Conservation (phyloP, 2,888 invertebrate species). For the Elysia crispata region DNA sequence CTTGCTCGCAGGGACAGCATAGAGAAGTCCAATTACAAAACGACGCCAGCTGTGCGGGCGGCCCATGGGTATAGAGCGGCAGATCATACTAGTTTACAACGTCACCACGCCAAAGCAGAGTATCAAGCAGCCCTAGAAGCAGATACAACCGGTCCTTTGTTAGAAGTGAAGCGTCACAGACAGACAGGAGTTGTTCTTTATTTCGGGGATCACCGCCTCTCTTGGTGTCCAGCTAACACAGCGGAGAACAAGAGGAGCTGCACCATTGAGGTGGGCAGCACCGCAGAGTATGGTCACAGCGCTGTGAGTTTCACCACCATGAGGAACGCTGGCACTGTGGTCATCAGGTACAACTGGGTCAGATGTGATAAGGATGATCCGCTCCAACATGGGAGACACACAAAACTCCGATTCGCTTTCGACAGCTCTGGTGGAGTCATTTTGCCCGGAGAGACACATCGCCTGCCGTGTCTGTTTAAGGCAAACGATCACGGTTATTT, state of each 20-base stretch:
- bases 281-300: constrained; percentile 24
- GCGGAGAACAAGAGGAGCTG: background rate
- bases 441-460: constrained; percentile 35
- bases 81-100: too few species aligned
- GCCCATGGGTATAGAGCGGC: too few species aligned
- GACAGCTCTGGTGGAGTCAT: constrained; percentile 33
- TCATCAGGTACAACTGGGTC: constrained; percentile 33
- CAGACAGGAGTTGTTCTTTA: constrained; percentile 3
- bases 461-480: constrained; percentile 39
- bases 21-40: too few species aligned
- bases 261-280: constrained; percentile 38
- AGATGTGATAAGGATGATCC: background rate
- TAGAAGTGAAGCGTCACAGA: background rate
- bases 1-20: background rate
- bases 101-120: too few species aligned
- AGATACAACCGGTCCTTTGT: background rate
- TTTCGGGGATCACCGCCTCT: constrained; percentile 25
- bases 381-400: constrained; percentile 6
- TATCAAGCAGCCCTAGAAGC: background rate
- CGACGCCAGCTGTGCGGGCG: too few species aligned
- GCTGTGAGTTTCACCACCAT: constrained; percentile 18
- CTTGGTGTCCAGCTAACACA: constrained; percentile 23
- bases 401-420: constrained; percentile 15
- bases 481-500: constrained; percentile 24
- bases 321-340: constrained; percentile 41